These are phyloP conservation scores for Sinocyclocheilus maitianheensis DNA, from an alignment of 2,113 vertebrate species.

Conservation along the genomic window DNA sequence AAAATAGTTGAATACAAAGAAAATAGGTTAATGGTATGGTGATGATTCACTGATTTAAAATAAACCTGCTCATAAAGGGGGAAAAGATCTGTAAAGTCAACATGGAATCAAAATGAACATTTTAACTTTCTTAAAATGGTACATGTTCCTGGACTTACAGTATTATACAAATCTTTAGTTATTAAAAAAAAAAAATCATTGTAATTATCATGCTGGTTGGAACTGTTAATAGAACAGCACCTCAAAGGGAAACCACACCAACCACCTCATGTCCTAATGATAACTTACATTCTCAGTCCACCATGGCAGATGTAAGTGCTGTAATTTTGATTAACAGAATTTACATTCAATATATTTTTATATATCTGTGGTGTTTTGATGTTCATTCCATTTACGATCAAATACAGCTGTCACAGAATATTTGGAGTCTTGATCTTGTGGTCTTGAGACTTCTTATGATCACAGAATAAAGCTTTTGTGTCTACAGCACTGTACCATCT, in stretches of 20 bases:
- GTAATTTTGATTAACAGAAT: neutral
- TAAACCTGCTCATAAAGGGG: neutral
- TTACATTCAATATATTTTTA: neutral
- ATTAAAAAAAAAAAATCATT: no score
- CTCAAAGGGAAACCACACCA: neutral
- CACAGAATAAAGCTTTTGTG: no score
- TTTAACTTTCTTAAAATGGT: neutral
- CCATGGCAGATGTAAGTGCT: neutral
- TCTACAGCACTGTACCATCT: no score
- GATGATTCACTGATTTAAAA: neutral
- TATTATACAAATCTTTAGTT: no score
- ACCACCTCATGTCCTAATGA: neutral
- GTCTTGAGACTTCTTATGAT: neutral
- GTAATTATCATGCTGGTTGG: neutral
- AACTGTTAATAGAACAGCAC: neutral
- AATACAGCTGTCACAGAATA: neutral
- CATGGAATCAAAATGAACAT: no score
- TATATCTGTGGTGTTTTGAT: neutral
- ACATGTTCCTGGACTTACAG: neutral
- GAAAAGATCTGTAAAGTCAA: neutral
- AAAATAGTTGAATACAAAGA: neutral
- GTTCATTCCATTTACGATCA: neutral
- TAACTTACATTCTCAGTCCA: neutral
- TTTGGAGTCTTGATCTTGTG: neutral
- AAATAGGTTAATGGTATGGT: conserved; percentile 11